Base-by-base conservation (phyloP, 2,797 vertebrate genomes). In the Syndactyla subalaris region DNA sequence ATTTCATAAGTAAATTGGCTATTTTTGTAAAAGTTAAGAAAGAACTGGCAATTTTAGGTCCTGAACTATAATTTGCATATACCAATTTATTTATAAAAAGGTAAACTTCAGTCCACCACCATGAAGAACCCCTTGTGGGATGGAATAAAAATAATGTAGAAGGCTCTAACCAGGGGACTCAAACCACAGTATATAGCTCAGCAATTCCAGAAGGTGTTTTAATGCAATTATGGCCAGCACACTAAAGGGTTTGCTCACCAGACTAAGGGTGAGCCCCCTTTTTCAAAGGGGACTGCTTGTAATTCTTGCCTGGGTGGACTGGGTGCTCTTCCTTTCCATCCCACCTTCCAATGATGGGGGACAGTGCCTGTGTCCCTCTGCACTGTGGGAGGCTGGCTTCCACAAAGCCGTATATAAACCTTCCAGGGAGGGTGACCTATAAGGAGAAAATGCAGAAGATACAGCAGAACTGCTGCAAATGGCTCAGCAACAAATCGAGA, bases 341-440 rank as follows among this genome's bases (percentile, higher is more conserved):
- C 14, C 23, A 52, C 14, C 34, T 75, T 71, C n/a, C 27, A 26
- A 20, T 10, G 49, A 39, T 0, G 0, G 20, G 9, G 10, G 5
- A 27, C 2, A 1, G 12, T 0, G 1, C 8, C 32, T 68, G 10
- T 54, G 59, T 63, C 48, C 8, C 8, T 84, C 76, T 59, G 66
- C 39, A 14, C 38, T 19, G 41, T 13, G 36, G n/a, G 26, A 74
- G 9, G 18, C 38, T 46, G n/a, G 39, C 29, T 48, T 7, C 29
- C 32, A 57, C 63, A 46, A 61, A 78, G 34, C 12, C 10, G 0
- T 8, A 30, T 8, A 34, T 6, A 66, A 82, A 66, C 29, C 34
- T 63, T 62, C 27, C 67, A 48, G 67, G 5, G 29, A 66, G 48
- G 22, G 29, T 45, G 39, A 26, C n/a, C 32, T 34, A 10, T 10